phyloP scores from a whole-genome alignment of 2,113 vertebrate genomes.

The Clarias batrachus region DNA sequence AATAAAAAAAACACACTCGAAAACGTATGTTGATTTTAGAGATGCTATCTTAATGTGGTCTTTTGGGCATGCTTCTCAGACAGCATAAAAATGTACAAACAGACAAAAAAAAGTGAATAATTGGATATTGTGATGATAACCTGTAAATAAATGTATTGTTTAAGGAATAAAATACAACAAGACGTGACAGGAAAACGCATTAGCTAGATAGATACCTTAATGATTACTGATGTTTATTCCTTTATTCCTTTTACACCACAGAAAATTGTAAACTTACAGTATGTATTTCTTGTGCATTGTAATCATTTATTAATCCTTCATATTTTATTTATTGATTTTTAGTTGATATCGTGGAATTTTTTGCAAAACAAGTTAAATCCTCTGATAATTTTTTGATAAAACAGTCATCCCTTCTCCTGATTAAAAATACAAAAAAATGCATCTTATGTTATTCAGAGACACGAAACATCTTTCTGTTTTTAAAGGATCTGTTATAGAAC shows the following conservation, averaged over 20 bases:
- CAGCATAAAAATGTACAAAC: neutral
- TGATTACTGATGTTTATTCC: too few species aligned
- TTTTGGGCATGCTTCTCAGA: neutral
- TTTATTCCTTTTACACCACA: neutral
- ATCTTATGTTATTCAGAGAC: too few species aligned
- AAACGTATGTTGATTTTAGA: neutral
- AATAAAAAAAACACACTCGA: neutral
- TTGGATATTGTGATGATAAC: neutral
- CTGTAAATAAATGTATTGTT: neutral
- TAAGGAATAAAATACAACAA: neutral
- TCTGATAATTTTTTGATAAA: neutral
- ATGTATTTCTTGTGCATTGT: neutral
- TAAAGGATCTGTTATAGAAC: too few species aligned
- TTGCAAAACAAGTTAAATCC: neutral
- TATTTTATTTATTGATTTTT: neutral
- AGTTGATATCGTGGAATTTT: neutral
- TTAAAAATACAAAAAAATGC: too few species aligned
- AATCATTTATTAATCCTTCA: neutral
- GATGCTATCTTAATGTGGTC: neutral
- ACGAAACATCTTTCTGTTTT: too few species aligned
- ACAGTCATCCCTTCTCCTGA: neutral
- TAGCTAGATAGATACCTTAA: too few species aligned
- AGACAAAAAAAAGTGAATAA: neutral
- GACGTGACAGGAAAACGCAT: neutral
- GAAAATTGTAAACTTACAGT: neutral